Evolutionary conservation across 1,140 invertebrate genomes (phyloP).

Genomic region (Coenobita brevimanus): DNA sequence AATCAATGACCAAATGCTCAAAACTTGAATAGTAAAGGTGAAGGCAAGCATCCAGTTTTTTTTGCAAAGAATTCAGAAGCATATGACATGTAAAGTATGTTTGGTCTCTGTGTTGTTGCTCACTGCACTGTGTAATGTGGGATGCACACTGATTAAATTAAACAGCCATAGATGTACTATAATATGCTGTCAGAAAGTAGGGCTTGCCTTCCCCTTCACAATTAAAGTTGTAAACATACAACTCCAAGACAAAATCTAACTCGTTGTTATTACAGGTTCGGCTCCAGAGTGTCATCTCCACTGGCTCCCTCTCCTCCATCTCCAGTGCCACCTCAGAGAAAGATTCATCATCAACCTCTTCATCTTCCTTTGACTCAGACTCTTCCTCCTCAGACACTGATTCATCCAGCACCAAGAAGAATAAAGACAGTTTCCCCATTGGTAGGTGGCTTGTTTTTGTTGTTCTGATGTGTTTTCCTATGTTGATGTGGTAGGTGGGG

Average conservation of each 20-base stretch:
- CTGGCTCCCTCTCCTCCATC: slow-evolving; percentile 47
- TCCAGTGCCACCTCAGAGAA: slow-evolving; percentile 39
- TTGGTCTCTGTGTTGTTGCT: too few species aligned
- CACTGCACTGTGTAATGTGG: too few species aligned
- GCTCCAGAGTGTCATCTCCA: slow-evolving; percentile 29
- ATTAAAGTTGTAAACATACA: background rate
- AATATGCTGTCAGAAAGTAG: too few species aligned
- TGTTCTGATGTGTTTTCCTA: background rate
- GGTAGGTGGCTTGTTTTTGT: background rate
- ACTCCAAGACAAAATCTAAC: too few species aligned
- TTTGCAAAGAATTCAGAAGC: too few species aligned
- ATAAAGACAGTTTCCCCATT: background rate
- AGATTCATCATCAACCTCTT: slow-evolving; percentile 6
- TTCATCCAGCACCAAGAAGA: background rate
- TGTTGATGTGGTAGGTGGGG: background rate
- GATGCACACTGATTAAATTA: too few species aligned
- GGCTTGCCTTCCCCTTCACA: too few species aligned
- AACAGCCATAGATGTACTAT: too few species aligned
- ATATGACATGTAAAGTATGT: too few species aligned
- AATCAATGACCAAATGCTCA: too few species aligned
- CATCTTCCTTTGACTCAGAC: background rate
- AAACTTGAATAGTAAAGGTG: too few species aligned
- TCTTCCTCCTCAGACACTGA: slow-evolving; percentile 30
- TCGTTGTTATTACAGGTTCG: background rate
- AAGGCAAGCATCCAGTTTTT: too few species aligned